Conservation (phyloP, 2,888 invertebrate genomes). For the Macroteleia sp. region DNA sequence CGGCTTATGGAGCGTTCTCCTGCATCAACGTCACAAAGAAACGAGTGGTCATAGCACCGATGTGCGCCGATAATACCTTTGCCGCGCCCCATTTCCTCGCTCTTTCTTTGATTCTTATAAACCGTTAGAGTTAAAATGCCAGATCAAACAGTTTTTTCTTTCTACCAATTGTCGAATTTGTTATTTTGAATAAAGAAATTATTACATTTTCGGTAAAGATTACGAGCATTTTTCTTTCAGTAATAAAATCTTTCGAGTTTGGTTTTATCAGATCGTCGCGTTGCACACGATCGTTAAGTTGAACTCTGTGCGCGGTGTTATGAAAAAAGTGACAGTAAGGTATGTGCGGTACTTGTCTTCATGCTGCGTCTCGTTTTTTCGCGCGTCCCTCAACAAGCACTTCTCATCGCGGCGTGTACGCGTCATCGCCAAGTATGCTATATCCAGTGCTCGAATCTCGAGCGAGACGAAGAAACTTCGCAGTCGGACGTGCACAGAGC, state of each 20-base stretch:
- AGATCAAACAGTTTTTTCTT: neutral
- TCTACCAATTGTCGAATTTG: neutral
- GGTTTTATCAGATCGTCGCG: conserved; percentile 42
- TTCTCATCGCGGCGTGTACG: conserved; percentile 74
- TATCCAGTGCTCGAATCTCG: conserved; percentile 74
- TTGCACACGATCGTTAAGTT: conserved; percentile 30
- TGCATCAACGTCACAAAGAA: conserved; percentile 57
- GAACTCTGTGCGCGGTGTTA: conserved; percentile 23
- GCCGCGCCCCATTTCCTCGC: conserved; percentile 55
- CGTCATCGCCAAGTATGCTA: conserved; percentile 83
- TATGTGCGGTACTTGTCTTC: conserved; percentile 61
- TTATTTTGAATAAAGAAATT: neutral
- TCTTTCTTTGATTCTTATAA: conserved; percentile 11
- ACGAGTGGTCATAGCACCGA: conserved; percentile 43
- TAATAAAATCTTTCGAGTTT: neutral
- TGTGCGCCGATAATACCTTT: conserved; percentile 29
- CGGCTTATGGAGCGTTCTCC: conserved; percentile 36
- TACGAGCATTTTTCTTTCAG: neutral
- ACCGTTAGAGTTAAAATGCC: conserved; percentile 3
- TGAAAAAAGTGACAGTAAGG: conserved; percentile 65
- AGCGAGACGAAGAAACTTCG: conserved; percentile 57
- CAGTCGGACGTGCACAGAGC: conserved; percentile 52
- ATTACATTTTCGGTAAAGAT: neutral
- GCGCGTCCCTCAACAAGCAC: conserved; percentile 68
- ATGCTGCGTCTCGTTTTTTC: conserved; percentile 59